Base-by-base conservation (phyloP, 35 echinoderm and acorn worm species). In the Lytechinus pictus region DNA sequence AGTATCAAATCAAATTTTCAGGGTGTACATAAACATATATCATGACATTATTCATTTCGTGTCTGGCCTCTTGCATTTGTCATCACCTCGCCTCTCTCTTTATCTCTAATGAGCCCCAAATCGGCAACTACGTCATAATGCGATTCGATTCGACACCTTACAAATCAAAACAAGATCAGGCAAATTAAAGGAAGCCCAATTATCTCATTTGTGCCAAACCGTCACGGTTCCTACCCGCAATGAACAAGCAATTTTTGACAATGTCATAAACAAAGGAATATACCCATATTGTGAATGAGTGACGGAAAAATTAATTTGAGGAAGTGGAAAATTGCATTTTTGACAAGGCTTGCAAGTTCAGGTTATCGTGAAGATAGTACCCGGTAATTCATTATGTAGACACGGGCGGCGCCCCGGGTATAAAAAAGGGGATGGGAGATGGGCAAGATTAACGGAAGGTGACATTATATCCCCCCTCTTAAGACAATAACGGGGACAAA, bases 111-210 rank as follows among this genome's bases (percentile, higher is more conserved):
- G 66, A 79, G 66, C 66, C 66, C 19, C 19, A 79, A 79, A 24
- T 79, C 66, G 66, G 66, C 19, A 79, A 79, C 66, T 79, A n/a
- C 66, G 66, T 79, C 66, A 79, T 79, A 79, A 79, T 79, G 66
- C 66, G 14, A 79, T 79, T 19, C 66, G n/a, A 7, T 7, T n/a
- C 66, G 66, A 79, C 66, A 79, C 66, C 66, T 79, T 79, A 5
- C 66, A 79, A 79, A 79, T 79, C 66, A 79, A 79, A 79, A 79
- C 66, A 79, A 79, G 66, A 79, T 79, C 66, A n/a, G 66, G n/a
- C 19, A 79, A 79, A 79, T 79, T 79, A 79, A 79, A 79, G 66
- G 66, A 79, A 79, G 66, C 66, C 16, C n/a, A 79, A 79, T 79
- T 79, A 79, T 79, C 66, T 79, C 16, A 79, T 79, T 79, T 79